phyloP scores from a whole-genome alignment of 1,140 invertebrate genomes.

The Brachionus rubens region DNA sequence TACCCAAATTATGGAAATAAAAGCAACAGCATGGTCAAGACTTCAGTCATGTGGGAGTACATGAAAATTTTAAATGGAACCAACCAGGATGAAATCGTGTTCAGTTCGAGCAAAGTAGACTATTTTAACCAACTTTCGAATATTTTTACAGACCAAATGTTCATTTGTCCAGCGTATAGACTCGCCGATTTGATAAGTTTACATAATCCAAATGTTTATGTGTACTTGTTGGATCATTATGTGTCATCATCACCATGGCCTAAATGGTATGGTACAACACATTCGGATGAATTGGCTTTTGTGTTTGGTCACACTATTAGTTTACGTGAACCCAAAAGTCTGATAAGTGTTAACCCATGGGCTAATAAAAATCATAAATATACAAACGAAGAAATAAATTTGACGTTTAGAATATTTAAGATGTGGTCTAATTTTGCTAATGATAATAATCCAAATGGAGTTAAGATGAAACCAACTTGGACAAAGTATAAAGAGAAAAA shows the following conservation, averaged over 20 bases:
- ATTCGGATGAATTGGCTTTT: constrained; percentile 74
- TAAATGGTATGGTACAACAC: background rate
- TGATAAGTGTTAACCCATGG: background rate
- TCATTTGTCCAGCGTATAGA: constrained; percentile 89
- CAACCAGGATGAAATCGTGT: background rate
- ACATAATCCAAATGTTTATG: constrained; percentile 74
- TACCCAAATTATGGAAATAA: constrained; percentile 42
- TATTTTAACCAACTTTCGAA: background rate
- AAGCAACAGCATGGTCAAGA: background rate
- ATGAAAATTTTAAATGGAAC: background rate
- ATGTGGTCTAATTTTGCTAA: background rate
- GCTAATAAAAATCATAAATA: background rate
- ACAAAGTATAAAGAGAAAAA: background rate
- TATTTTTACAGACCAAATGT: constrained; percentile 79
- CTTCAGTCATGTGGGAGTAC: constrained; percentile 65
- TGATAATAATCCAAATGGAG: background rate
- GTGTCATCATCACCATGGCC: background rate
- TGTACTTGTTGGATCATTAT: constrained; percentile 85
- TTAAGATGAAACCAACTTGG: background rate
- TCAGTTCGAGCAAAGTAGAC: background rate
- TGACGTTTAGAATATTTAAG: background rate
- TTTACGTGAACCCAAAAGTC: background rate
- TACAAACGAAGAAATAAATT: background rate
- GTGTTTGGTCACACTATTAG: constrained; percentile 80
- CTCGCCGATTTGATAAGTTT: constrained; percentile 82